A percentile compares a stretch with the other conserved stretches of the same genome.
These are phyloP conservation scores for Ptilorrhoa leucosticta DNA, from an alignment of 2,113 vertebrate genomes.

Conservation along the genomic window DNA sequence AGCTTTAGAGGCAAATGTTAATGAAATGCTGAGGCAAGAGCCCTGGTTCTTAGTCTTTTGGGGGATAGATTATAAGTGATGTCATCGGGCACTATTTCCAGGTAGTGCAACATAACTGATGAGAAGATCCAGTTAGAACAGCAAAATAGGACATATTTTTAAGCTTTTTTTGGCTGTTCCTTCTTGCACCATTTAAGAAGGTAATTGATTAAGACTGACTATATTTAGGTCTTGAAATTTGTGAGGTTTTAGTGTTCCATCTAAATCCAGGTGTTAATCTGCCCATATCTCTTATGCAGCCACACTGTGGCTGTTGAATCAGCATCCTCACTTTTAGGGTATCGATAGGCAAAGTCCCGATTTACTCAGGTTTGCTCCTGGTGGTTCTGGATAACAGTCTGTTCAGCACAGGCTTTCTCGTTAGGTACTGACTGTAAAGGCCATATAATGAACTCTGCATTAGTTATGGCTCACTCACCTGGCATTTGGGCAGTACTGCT, in stretches of 20 bases:
- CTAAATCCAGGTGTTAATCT: neutral
- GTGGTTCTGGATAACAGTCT: neutral
- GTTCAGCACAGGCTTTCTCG: neutral
- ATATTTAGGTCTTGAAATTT: neutral
- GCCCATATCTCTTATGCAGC: neutral
- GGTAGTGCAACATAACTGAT: neutral
- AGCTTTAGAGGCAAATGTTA: neutral
- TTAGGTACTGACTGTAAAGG: neutral
- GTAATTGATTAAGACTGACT: neutral
- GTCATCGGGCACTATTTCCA: neutral
- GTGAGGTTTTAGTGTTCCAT: neutral
- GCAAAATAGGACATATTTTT: neutral
- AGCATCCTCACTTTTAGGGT: neutral
- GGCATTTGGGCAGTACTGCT: neutral
- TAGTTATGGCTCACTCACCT: neutral
- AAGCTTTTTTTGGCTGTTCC: neutral
- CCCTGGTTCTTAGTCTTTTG: neutral
- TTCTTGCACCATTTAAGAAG: neutral
- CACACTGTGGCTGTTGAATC: neutral
- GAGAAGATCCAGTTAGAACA: neutral
- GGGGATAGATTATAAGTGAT: neutral
- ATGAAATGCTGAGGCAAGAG: neutral
- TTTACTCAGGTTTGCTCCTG: neutral
- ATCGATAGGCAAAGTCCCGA: neutral
- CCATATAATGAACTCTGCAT: neutral